Conservation (phyloP, 2,888 invertebrate genomes). For the Meteorus colon region DNA sequence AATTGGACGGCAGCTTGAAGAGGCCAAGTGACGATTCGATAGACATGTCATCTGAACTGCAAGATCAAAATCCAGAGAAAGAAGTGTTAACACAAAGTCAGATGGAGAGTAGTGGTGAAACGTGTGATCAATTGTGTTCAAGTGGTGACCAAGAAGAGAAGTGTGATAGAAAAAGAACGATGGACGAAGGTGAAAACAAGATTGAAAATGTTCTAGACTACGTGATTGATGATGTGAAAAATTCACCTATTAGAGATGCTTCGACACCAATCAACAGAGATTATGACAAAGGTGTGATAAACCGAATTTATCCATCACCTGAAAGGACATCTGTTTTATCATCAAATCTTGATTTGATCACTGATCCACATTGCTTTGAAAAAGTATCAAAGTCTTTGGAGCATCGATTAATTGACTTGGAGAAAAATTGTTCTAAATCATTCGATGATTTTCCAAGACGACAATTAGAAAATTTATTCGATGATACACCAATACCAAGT, state of each 20-base stretch:
- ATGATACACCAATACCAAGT: constrained; percentile 21
- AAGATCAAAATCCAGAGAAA: constrained; percentile 2
- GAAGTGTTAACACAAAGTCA: neutral
- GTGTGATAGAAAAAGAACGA: neutral
- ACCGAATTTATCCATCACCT: constrained; percentile 18
- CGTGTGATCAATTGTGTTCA: constrained; percentile 19
- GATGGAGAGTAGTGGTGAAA: neutral
- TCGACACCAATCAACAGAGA: constrained; percentile 6
- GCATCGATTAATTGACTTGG: constrained; percentile 15
- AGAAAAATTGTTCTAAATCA: neutral
- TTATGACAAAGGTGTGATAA: constrained; percentile 17
- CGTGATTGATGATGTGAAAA: neutral
- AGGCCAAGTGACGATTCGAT: constrained; percentile 31
- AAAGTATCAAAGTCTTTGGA: neutral
- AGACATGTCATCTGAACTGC: constrained; percentile 20
- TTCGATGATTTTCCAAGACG: neutral
- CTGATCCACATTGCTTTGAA: constrained; percentile 16
- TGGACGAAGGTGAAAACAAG: neutral
- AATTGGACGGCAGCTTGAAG: constrained; percentile 4
- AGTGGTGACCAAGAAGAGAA: neutral
- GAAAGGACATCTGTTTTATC: constrained; percentile 7
- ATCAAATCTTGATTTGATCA: neutral
- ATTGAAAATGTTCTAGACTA: neutral
- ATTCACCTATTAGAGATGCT: neutral
- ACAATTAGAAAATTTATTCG: neutral